phyloP scores from a whole-genome alignment of 2,888 invertebrate genomes.

The Empis stercorea region DNA sequence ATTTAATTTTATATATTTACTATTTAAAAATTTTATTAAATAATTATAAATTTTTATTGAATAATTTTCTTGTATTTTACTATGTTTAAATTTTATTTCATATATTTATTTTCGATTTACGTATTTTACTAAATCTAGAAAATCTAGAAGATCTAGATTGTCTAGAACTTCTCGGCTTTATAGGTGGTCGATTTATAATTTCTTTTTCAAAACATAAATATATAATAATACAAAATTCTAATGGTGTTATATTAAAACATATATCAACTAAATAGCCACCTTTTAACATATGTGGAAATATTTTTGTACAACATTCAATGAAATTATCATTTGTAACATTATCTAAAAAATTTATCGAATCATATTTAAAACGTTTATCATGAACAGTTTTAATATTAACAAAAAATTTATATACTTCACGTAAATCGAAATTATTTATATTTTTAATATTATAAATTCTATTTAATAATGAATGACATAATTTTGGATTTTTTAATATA shows the following conservation, averaged over 20 bases:
- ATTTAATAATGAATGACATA: neutral
- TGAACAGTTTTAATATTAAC: conserved; percentile 1
- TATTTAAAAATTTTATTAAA: too few species aligned
- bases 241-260: neutral
- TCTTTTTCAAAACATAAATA: conserved; percentile 1
- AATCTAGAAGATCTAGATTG: too few species aligned
- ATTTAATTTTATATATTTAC: too few species aligned
- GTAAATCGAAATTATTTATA: too few species aligned
- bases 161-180: too few species aligned
- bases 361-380: neutral
- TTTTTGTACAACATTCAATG: neutral
- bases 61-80: too few species aligned
- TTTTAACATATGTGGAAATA: conserved; percentile 1
- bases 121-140: too few species aligned
- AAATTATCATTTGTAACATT: neutral
- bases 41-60: too few species aligned
- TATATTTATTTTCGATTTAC: too few species aligned
- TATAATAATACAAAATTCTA: conserved; percentile 7
- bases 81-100: too few species aligned
- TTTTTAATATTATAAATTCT: neutral
- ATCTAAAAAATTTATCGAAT: neutral
- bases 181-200: neutral
- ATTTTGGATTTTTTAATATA: neutral
- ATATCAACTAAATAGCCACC: conserved; percentile 1
- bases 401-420: neutral